phyloP scores from a whole-genome alignment of 2,113 vertebrate genomes.

The Phoxinus phoxinus region DNA sequence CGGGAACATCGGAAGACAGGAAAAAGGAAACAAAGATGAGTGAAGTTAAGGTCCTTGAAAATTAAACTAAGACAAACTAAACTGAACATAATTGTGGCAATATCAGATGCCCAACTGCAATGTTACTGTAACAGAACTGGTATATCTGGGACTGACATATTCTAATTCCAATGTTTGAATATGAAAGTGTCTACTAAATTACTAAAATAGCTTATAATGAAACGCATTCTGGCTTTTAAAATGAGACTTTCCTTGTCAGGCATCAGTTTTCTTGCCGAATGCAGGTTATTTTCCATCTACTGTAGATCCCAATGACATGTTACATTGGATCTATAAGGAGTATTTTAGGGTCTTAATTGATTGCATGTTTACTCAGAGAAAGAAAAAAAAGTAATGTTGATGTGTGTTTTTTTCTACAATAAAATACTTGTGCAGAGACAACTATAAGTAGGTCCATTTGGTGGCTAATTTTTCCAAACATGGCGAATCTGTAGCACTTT shows the following conservation, averaged over 20 bases:
- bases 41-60: too few relatives aligned
- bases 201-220: constrained; percentile 5
- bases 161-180: background rate
- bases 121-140: background rate
- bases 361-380: background rate
- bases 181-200: background rate
- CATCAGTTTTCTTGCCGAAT: background rate
- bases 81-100: too few relatives aligned
- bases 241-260: background rate
- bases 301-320: constrained; percentile 2
- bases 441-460: too few relatives aligned
- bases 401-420: background rate
- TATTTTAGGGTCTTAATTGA: background rate
- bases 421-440: background rate
- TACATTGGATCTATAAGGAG: background rate
- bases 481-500: too few relatives aligned
- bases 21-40: too few relatives aligned
- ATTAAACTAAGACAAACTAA: too few relatives aligned
- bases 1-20: too few relatives aligned
- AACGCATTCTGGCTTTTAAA: constrained; percentile 5
- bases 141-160: background rate
- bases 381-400: background rate
- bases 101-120: background rate
- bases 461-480: too few relatives aligned
- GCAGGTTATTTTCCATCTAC: constrained; percentile 2